phyloP scores from a whole-genome alignment of 2,888 invertebrate species.

The Tineola bisselliella region DNA sequence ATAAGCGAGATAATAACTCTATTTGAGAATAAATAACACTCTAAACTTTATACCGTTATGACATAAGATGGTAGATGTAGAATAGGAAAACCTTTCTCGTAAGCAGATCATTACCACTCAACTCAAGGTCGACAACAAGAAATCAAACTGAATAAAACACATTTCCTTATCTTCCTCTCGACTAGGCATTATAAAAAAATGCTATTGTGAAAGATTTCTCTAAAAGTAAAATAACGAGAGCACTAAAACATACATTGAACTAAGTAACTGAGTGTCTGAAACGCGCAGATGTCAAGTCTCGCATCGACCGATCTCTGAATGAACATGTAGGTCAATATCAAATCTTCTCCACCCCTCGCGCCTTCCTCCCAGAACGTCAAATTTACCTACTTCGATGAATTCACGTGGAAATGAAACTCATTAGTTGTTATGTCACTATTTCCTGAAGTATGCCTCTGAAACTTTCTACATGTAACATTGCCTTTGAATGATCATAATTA shows the following conservation, averaged over 20 bases:
- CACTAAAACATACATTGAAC: not conserved
- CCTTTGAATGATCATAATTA: no score
- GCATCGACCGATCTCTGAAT: slow-evolving; percentile 68
- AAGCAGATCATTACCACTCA: slow-evolving; percentile 36
- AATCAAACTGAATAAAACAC: not conserved
- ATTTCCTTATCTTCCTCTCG: not conserved
- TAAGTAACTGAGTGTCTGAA: slow-evolving; percentile 30
- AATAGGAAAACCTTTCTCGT: slow-evolving; percentile 27
- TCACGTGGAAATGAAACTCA: slow-evolving; percentile 35
- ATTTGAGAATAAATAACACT: slow-evolving; percentile 29
- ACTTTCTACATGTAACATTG: no score
- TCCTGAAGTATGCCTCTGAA: not conserved
- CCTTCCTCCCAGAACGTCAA: slow-evolving; percentile 34
- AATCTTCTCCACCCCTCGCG: slow-evolving; percentile 39
- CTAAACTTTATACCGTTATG: slow-evolving; percentile 30
- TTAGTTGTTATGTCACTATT: not conserved
- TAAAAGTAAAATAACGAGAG: not conserved
- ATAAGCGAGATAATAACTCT: slow-evolving; percentile 25
- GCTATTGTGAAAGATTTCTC: not conserved
- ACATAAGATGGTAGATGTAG: slow-evolving; percentile 28
- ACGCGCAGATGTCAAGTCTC: slow-evolving; percentile 67
- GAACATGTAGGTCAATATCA: slow-evolving; percentile 69
- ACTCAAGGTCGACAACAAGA: not conserved
- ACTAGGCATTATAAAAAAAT: not conserved
- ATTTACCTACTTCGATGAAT: slow-evolving; percentile 41